Evolutionary conservation across 35 echinoderm and acorn worm species (phyloP), one percentile per base, ranked within the genome.

Genomic region (Ophioderma brevispina): DNA sequence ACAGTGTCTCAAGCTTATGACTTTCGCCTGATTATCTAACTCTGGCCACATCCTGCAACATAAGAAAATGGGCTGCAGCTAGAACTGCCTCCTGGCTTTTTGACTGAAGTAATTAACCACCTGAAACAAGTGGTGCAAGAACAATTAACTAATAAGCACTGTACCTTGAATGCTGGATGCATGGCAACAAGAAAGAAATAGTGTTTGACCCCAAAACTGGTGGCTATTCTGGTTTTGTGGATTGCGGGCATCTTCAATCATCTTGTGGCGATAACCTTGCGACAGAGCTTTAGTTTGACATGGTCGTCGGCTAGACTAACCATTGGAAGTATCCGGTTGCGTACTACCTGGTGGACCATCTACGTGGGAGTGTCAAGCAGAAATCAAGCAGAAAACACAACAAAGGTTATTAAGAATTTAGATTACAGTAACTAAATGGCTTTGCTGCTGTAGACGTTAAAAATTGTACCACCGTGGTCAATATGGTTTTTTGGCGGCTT

Each of bases 151-250:
- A 87, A 87, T 84, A 86, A 78, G 77, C 91, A 92, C 43, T 92
- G 85, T 80, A 78, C 78, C 0, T 85, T 92, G 13, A n/a, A 87
- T 92, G 85, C 55, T 92, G 43, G 85, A 92, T 87, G 91, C 78
- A 92, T 92, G 91, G 83, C 91, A 19, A 46, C 0, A 89, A 93
- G 85, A 93, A 93, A 82, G 86, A 93, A 80, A 55, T 88, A 36
- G 91, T 87, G 21, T 92, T 79, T 87, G 76, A 92, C 36, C 91
- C 87, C 75, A 87, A 92, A 64, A 87, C 35, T 37, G 46, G 76
- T 23, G 87, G 63, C n/a, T 92, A 88, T 28, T 84, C 49, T 35
- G 84, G 91, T 49, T 92, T 92, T 35, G 70, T 92, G 36, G 91
- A 92, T 46, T 92, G 90, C 0, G 90, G 82, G 31, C 86, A 92